phyloP scores from a whole-genome alignment of 2,888 invertebrate genomes.

The Halocaridina rubra region DNA sequence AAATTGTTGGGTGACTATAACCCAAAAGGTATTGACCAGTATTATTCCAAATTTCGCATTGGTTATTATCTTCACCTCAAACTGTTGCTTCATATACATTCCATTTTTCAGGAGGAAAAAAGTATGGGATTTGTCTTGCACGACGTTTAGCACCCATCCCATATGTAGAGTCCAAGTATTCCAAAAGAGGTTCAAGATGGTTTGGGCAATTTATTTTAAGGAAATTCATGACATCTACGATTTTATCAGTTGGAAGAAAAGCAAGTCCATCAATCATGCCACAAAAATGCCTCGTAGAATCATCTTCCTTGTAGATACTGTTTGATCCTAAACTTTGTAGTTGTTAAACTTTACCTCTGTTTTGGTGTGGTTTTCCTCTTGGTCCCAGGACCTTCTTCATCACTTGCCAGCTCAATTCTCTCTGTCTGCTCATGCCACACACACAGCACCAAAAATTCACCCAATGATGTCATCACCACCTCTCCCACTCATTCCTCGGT shows the following conservation, averaged over 20 bases:
- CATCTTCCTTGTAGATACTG: slow-evolving; percentile 18
- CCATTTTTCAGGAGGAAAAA: slow-evolving; percentile 2
- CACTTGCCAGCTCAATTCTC: too few species aligned
- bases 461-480: too few species aligned
- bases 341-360: too few species aligned
- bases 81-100: neutral
- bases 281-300: slow-evolving; percentile 1
- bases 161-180: neutral
- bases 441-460: too few species aligned
- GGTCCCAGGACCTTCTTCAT: too few species aligned
- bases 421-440: too few species aligned
- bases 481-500: too few species aligned
- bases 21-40: too few species aligned
- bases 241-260: neutral
- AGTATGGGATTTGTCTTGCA: neutral
- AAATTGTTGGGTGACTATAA: neutral
- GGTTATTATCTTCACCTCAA: too few species aligned
- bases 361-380: too few species aligned
- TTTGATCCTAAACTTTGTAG: neutral
- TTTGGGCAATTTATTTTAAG: neutral
- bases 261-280: neutral
- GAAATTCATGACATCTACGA: neutral
- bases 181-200: neutral
- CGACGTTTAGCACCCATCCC: neutral
- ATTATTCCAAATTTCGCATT: too few species aligned